phyloP scores from a whole-genome alignment of 1,140 invertebrate species.

The Anoplophora glabripennis region DNA sequence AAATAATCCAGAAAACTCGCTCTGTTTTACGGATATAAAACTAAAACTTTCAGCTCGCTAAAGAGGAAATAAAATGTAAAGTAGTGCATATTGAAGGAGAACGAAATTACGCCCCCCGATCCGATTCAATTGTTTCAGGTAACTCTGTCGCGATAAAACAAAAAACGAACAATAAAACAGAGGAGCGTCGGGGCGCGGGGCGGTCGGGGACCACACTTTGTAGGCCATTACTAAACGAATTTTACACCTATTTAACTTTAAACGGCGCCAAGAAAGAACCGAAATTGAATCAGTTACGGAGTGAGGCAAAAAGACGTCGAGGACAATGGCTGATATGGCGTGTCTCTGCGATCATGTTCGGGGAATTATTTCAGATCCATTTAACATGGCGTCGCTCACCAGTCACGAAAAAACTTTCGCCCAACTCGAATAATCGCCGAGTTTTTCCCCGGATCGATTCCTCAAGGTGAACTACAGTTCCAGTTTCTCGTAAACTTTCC shows the following conservation, averaged over 20 bases:
- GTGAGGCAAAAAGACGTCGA: not conserved
- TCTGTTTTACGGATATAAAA: no score
- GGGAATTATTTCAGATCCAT: slow-evolving; percentile 46
- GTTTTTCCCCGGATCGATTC: slow-evolving; percentile 33
- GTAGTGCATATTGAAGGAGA: no score
- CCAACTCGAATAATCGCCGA: slow-evolving; percentile 34
- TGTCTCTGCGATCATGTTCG: slow-evolving; percentile 41
- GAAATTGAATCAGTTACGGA: slow-evolving; percentile 33
- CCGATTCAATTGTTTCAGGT: slow-evolving; percentile 10
- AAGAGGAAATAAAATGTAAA: no score
- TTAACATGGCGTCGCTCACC: slow-evolving; percentile 40
- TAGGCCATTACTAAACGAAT: slow-evolving; percentile 46
- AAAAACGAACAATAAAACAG: slow-evolving; percentile 21
- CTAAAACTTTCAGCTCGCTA: no score
- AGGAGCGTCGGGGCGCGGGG: not conserved
- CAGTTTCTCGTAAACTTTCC: slow-evolving; percentile 3
- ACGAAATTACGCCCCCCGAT: no score
- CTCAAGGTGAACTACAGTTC: slow-evolving; percentile 21
- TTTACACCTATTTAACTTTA: slow-evolving; percentile 50
- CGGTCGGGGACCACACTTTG: no score
- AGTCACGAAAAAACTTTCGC: slow-evolving; percentile 38
- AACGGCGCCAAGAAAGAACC: slow-evolving; percentile 34
- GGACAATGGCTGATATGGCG: slow-evolving; percentile 28
- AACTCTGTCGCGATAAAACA: not conserved
- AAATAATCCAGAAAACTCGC: no score